Conservation (phyloP, 2,113 vertebrate species). For the Triplophysa rosa region DNA sequence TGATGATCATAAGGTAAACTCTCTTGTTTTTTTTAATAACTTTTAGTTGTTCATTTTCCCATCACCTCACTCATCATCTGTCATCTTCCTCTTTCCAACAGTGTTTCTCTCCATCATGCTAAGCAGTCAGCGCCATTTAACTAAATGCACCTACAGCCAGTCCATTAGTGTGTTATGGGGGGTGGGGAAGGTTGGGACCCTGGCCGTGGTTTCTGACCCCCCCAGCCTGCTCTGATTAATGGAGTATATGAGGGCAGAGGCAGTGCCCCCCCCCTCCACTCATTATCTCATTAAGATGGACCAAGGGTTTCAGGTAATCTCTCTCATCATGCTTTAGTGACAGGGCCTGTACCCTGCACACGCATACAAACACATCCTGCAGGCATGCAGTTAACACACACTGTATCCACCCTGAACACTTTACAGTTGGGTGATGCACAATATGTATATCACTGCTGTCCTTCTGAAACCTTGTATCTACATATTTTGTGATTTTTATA, state of each 20-base stretch:
- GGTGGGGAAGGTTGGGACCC: slow-evolving; percentile 57
- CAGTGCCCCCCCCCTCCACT: slow-evolving; percentile 61
- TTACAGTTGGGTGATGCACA: not conserved
- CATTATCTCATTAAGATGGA: slow-evolving; percentile 77
- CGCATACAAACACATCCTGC: slow-evolving; percentile 47
- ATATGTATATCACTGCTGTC: too few relatives aligned
- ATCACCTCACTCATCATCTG: not conserved
- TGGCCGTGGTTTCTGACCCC: slow-evolving; percentile 65
- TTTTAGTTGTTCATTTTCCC: not conserved
- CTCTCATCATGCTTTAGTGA: slow-evolving; percentile 71
- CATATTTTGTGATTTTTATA: too few relatives aligned
- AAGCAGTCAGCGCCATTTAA: slow-evolving; percentile 64
- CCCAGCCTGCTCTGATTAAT: slow-evolving; percentile 72
- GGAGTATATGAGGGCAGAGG: slow-evolving; percentile 74
- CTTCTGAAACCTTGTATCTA: too few relatives aligned
- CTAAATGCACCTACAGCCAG: slow-evolving; percentile 69
- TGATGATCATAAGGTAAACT: too few relatives aligned
- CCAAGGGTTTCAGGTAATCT: slow-evolving; percentile 72
- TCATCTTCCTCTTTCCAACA: not conserved
- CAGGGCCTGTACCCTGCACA: slow-evolving; percentile 57
- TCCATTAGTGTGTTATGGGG: slow-evolving; percentile 71
- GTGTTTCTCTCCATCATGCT: slow-evolving; percentile 41
- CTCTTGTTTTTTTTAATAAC: too few relatives aligned
- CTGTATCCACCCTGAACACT: not conserved
- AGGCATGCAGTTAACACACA: not conserved